phyloP scores from a whole-genome alignment of 2,113 vertebrate species.

The Tauraco erythrolophus region DNA sequence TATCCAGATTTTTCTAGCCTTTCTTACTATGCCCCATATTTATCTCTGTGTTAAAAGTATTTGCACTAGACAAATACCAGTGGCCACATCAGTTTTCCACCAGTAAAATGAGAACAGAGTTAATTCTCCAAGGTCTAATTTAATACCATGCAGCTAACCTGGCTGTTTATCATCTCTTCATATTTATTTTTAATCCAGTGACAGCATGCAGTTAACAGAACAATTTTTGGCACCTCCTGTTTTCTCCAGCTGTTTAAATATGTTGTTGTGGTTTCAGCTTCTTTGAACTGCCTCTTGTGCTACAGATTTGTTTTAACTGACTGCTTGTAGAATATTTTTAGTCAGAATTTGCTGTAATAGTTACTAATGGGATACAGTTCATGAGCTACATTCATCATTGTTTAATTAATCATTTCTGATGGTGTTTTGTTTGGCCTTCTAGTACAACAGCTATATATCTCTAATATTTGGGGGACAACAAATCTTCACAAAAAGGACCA shows the following conservation, averaged over 20 bases:
- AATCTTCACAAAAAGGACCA: not conserved
- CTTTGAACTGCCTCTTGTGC: slow-evolving; percentile 47
- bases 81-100: not conserved
- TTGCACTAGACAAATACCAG: not conserved
- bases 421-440: slow-evolving; percentile 16
- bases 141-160: not conserved
- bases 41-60: not conserved
- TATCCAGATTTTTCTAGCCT: not conserved
- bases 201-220: slow-evolving; percentile 44
- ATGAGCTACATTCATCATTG: slow-evolving; percentile 27
- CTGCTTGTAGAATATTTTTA: slow-evolving; percentile 62
- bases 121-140: not conserved
- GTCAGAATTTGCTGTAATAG: slow-evolving; percentile 33
- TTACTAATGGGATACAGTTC: slow-evolving; percentile 41
- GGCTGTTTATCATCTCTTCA: not conserved
- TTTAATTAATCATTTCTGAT: slow-evolving; percentile 22
- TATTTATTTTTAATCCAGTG: slow-evolving; percentile 56
- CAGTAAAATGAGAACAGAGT: not conserved
- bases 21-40: not conserved
- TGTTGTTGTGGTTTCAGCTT: slow-evolving; percentile 38
- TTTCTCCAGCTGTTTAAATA: slow-evolving; percentile 73
- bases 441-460: not conserved
- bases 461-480: not conserved
- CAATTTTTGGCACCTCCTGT: slow-evolving; percentile 26
- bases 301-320: slow-evolving; percentile 64